phyloP scores from a whole-genome alignment of 2,888 invertebrate genomes.

The Hydriomena furcata region DNA sequence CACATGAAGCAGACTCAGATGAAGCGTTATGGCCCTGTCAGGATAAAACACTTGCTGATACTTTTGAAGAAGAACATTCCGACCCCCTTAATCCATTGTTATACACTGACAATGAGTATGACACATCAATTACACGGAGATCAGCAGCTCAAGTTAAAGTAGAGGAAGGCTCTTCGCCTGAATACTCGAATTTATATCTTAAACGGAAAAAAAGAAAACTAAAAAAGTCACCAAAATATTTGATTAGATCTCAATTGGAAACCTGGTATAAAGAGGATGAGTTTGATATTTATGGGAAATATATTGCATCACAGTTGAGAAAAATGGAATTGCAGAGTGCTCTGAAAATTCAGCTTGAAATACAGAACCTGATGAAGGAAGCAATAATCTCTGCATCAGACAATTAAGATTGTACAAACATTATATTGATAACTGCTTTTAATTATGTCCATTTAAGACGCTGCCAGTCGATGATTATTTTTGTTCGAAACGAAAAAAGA shows the following conservation, averaged over 20 bases:
- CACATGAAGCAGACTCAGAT: conserved; percentile 59
- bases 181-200: conserved; percentile 49
- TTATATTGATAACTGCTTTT: no score
- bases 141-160: conserved; percentile 39
- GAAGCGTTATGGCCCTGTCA: conserved; percentile 56
- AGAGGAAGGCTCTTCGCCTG: conserved; percentile 41
- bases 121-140: conserved; percentile 42
- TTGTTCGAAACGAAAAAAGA: no score
- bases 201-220: conserved; percentile 8
- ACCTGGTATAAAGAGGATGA: conserved; percentile 53
- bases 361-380: conserved; percentile 61
- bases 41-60: conserved; percentile 44
- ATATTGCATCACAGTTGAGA: conserved; percentile 61
- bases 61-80: conserved; percentile 50
- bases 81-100: conserved; percentile 57
- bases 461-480: no score
- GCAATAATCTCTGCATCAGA: conserved; percentile 59
- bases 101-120: conserved; percentile 58
- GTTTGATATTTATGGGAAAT: conserved; percentile 69
- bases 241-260: conserved; percentile 38
- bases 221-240: conserved; percentile 33
- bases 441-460: no score
- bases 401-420: conserved; percentile 6
- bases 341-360: conserved; percentile 56
- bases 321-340: conserved; percentile 59